phyloP scores from a whole-genome alignment of 2,113 vertebrate species.

The Tachysurus fulvidraco region DNA sequence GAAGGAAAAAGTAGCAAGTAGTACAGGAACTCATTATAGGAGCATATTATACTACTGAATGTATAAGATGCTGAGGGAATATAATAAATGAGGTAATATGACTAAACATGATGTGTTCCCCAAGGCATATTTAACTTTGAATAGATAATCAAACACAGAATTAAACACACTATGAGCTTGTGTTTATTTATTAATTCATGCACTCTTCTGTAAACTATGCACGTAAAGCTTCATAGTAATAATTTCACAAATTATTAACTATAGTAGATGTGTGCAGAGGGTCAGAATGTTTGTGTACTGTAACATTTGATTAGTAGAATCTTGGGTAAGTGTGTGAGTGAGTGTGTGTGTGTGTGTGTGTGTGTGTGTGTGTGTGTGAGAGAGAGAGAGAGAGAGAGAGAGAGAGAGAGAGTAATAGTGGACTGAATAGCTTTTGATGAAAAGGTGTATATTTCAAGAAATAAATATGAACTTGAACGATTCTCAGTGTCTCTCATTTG shows the following conservation, averaged over 20 bases:
- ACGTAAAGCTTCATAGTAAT: constrained; percentile 18
- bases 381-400: too few relatives aligned
- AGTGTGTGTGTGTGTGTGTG: constrained; percentile 56
- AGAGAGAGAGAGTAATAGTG: constrained; percentile 4
- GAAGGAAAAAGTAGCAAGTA: constrained; percentile 34
- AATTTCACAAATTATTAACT: constrained; percentile 4
- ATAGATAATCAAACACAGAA: not conserved
- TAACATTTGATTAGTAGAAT: not conserved
- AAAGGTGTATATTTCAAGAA: constrained; percentile 58
- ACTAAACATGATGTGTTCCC: not conserved
- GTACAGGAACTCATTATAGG: constrained; percentile 18
- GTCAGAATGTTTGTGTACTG: constrained; percentile 4
- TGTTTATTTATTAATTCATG: not conserved
- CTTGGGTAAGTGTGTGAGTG: constrained; percentile 51
- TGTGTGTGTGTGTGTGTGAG: constrained; percentile 50
- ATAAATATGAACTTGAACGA: constrained; percentile 64
- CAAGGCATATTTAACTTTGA: constrained; percentile 7
- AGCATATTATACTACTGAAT: not conserved
- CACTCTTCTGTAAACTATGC: constrained; percentile 29
- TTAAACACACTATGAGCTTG: not conserved
- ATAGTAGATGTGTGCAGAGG: not conserved
- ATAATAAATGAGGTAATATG: constrained; percentile 12
- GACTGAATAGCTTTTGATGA: constrained; percentile 49
- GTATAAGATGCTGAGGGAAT: constrained; percentile 29
- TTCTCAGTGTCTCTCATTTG: constrained; percentile 52